Evolutionary conservation across 2,797 vertebrate species (phyloP).

Genomic region (Iguana delicatissima): DNA sequence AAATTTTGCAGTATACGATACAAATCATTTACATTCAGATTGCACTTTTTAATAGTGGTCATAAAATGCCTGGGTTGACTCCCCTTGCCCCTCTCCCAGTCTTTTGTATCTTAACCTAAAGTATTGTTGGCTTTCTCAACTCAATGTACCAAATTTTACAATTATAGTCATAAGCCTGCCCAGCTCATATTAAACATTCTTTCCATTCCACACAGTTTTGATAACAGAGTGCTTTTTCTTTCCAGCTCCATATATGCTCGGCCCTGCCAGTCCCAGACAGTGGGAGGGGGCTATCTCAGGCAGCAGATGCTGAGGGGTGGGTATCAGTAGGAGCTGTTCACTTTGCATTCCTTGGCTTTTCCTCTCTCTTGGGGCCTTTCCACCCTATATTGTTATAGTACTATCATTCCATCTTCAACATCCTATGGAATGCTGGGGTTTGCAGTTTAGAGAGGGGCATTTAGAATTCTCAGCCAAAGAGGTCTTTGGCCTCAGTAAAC

Average conservation of each 20-base stretch:
- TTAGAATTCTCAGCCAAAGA: too few relatives aligned
- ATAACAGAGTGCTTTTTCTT: background rate
- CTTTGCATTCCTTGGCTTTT: too few relatives aligned
- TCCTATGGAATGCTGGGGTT: too few relatives aligned
- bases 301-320: background rate
- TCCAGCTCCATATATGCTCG: background rate
- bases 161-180: slow-evolving; percentile 43
- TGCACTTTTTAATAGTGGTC: slow-evolving; percentile 29
- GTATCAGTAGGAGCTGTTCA: too few relatives aligned
- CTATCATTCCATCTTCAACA: too few relatives aligned
- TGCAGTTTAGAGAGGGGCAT: too few relatives aligned
- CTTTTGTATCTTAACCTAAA: slow-evolving; percentile 44
- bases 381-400: too few relatives aligned
- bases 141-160: slow-evolving; percentile 45
- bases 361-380: too few relatives aligned
- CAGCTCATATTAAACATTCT: slow-evolving; percentile 37
- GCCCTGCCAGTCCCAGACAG: background rate
- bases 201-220: background rate
- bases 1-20: slow-evolving; percentile 45
- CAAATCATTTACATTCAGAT: slow-evolving; percentile 38
- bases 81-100: background rate
- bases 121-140: slow-evolving; percentile 54
- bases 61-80: slow-evolving; percentile 13
- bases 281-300: background rate
- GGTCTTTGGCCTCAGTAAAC: too few relatives aligned